Percentiles rank a stretch among this genome's conserved stretches.
phyloP scores from a whole-genome alignment of 64 coral and sea anemone genomes.

The Montipora efflorescens region DNA sequence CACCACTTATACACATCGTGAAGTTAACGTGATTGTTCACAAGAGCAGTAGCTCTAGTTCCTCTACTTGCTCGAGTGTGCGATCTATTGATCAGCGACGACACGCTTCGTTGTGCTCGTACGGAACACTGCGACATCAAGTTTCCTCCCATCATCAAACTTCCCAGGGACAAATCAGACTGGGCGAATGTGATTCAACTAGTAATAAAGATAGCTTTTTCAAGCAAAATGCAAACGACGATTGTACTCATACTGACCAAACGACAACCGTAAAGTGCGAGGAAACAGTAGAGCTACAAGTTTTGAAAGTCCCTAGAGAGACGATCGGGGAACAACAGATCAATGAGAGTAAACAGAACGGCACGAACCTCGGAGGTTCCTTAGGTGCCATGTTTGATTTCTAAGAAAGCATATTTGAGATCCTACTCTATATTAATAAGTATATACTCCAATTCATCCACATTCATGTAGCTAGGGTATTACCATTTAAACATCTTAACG shows the following conservation, averaged over 20 bases:
- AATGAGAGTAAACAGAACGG: not conserved
- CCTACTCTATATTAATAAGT: not conserved
- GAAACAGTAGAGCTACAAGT: conserved; percentile 6
- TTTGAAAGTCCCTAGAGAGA: not conserved
- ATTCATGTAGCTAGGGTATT: not conserved
- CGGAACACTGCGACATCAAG: not conserved
- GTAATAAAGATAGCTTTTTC: not conserved
- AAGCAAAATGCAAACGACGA: not conserved
- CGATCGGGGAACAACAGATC: not conserved
- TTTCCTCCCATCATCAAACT: not conserved
- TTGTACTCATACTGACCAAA: not conserved
- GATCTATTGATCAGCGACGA: conserved; percentile 3
- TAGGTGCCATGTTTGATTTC: conserved; percentile 39
- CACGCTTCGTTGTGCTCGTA: not conserved
- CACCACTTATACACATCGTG: not conserved
- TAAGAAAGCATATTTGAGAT: not conserved
- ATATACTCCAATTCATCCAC: not conserved
- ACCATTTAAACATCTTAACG: not conserved
- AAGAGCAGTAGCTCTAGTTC: conserved; percentile 24
- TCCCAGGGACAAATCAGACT: not conserved
- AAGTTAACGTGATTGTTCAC: conserved; percentile 46
- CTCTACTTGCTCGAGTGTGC: conserved; percentile 24
- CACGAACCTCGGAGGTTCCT: conserved; percentile 3
- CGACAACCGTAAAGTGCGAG: not conserved
- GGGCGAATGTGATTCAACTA: not conserved